Base-by-base conservation (phyloP, 2,113 vertebrate species). In the Serilophus lunatus region DNA sequence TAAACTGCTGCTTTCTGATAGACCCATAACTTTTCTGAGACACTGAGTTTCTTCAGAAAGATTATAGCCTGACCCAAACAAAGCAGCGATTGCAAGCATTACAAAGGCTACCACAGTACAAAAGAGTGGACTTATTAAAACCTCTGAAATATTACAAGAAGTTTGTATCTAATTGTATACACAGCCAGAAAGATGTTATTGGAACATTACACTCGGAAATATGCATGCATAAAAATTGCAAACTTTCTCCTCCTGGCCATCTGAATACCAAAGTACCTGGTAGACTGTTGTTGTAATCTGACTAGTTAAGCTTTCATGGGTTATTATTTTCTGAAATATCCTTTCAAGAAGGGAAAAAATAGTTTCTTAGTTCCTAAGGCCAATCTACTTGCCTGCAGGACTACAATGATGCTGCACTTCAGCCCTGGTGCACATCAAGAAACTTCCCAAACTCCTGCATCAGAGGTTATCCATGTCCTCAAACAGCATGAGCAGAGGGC, bases 11-110 rank as follows among this genome's bases (percentile, higher is more conserved):
- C 19, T 65, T 74, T 93, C 86, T 51, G 64, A 94, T 72, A 56
- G 42, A 51, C 29, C 29, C 44, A 35, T 91, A 57, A 19, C 68
- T 95, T 89, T 51, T 71, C 59, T 75, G 26, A 54, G 28, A 56
- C 36, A 47, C 9, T 64, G 66, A 47, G n/a, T 45, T 79, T 90
- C 77, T 94, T 68, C 90, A 86, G 72, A 95, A 94, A 64, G 50
- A 85, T 95, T 65, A 36, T 31, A 35, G 36, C 28, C 54, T 36
- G 42, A 93, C 69, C n/a, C 25, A 72, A 61, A 78, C 78, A 64
- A 42, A 82, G 36, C 16, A 86, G 23, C 9, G 10, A 57, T 65
- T 18, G 6, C 44, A 60, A 87, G 86, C 86, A 64, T 8, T 68
- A 31, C 20, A 33, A 44, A 88, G 92, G 56, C 14, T 49, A n/a